Evolutionary conservation across 2,113 vertebrate genomes (phyloP).

Genomic region (Ornithorhynchus anatinus): DNA sequence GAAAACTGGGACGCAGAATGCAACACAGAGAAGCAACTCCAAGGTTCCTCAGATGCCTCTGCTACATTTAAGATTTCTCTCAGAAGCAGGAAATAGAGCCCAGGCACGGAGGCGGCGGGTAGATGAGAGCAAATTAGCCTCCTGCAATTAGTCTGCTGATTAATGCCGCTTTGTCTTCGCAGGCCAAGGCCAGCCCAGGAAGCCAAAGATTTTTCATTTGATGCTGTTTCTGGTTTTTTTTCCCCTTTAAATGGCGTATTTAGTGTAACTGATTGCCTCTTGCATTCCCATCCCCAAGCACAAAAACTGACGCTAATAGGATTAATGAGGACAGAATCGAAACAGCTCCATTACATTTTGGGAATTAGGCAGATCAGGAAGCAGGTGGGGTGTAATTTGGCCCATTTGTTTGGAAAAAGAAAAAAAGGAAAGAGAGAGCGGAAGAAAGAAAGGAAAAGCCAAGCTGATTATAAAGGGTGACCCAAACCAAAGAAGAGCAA

Average conservation of each 20-base stretch:
- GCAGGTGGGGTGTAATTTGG: constrained; percentile 24
- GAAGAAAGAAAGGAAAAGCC: background rate
- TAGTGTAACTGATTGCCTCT: background rate
- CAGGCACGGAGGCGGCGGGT: background rate
- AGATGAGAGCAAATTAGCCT: background rate
- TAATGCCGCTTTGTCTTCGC: background rate
- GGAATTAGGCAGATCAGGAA: constrained; percentile 24
- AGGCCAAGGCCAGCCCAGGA: background rate
- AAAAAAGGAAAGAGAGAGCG: rapidly evolving
- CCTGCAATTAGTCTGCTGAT: rapidly evolving
- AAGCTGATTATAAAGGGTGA: background rate
- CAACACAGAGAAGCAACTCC: background rate
- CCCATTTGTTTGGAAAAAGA: constrained; percentile 38
- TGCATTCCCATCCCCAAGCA: rapidly evolving
- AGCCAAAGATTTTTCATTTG: background rate
- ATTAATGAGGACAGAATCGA: background rate
- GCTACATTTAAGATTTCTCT: background rate
- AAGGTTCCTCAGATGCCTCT: background rate
- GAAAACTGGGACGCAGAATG: background rate
- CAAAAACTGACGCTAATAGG: background rate
- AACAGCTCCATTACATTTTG: background rate
- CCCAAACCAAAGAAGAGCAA: constrained; percentile 21
- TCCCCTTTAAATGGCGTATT: background rate
- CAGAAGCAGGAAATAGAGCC: rapidly evolving
- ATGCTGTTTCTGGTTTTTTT: background rate